A percentile compares a stretch with the other conserved stretches of the same genome.
phyloP scores from a whole-genome alignment of 1,140 invertebrate genomes.

The Drosophila lowei region DNA sequence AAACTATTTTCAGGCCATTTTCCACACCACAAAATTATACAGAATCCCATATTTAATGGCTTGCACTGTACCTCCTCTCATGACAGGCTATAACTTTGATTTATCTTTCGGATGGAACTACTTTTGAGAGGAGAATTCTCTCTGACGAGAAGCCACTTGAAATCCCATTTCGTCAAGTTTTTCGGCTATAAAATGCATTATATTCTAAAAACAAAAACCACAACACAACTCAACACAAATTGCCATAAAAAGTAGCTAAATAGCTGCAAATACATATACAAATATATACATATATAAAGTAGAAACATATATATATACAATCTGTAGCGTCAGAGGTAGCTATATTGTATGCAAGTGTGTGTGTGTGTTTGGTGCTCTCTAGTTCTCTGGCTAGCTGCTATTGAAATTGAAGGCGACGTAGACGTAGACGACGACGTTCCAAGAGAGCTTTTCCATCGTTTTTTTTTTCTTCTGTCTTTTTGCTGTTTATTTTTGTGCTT shows the following conservation, averaged over 20 bases:
- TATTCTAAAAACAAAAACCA: slow-evolving; percentile 17
- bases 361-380: slow-evolving; percentile 48
- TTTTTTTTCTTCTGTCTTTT: slow-evolving; percentile 38
- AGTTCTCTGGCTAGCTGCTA: slow-evolving; percentile 40
- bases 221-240: slow-evolving; percentile 23
- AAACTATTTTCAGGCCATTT: too few species aligned
- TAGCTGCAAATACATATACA: slow-evolving; percentile 51
- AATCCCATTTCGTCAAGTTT: slow-evolving; percentile 9
- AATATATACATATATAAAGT: slow-evolving; percentile 17
- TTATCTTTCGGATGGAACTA: too few species aligned
- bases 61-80: too few species aligned
- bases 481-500: slow-evolving; percentile 70
- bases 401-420: slow-evolving; percentile 75
- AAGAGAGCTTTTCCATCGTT: slow-evolving; percentile 57
- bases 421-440: slow-evolving; percentile 23
- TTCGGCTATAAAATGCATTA: slow-evolving; percentile 25
- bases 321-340: slow-evolving; percentile 19
- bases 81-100: too few species aligned
- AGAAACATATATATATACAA: not conserved
- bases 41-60: too few species aligned
- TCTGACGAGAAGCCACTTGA: not conserved
- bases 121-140: too few species aligned
- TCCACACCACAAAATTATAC: too few species aligned
- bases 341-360: slow-evolving; percentile 16
- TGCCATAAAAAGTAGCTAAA: slow-evolving; percentile 56